Base-by-base conservation (phyloP, 2,113 vertebrate genomes). In the Meriones unguiculatus region DNA sequence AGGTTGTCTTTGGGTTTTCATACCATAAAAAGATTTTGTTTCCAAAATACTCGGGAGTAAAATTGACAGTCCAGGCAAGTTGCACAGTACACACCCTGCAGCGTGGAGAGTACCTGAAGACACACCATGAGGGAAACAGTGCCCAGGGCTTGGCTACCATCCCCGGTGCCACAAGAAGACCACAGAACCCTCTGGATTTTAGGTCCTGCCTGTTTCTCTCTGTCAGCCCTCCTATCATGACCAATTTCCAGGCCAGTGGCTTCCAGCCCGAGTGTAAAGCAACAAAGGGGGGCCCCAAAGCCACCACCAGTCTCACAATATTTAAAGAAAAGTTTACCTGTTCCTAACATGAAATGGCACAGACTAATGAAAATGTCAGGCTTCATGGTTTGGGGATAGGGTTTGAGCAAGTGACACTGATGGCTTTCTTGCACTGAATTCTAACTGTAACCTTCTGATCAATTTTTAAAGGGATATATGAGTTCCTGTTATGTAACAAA, bases 321-420 rank as follows among this genome's bases (percentile, higher is more conserved):
- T 28, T 41, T 89, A 89, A 92, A 93, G 77, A 89, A 78, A 96
- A 96, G 52, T 95, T 89, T 92, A 81, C 59, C 91, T 94, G 89
- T 96, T 89, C 86, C 76, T 90, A 94, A 96, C 95, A 95, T 75
- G 52, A 92, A 96, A 57, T 76, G 80, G 64, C 81, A 92, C 4
- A 69, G 52, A 87, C 93, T 67, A 87, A 93, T 17, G 25, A 96
- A 96, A 94, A 91, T 54, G 65, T 62, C 89, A 88, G 80, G 57
- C 35, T 92, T 89, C 91, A 90, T 86, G 54, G 65, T 18, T 89
- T 90, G 32, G 6, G 32, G 59, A 72, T 86, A 90, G 25, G 52
- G 73, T 92, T 90, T 90, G 85, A 93, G 73, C 91, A 95, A 96
- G 59, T 59, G 13, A 72, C 46, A 38, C 70, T 62, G 67, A 32